A percentile compares a stretch with the other conserved stretches of the same genome.
Conservation (phyloP, 2,113 vertebrate genomes). For the Bagarius yarrelli region DNA sequence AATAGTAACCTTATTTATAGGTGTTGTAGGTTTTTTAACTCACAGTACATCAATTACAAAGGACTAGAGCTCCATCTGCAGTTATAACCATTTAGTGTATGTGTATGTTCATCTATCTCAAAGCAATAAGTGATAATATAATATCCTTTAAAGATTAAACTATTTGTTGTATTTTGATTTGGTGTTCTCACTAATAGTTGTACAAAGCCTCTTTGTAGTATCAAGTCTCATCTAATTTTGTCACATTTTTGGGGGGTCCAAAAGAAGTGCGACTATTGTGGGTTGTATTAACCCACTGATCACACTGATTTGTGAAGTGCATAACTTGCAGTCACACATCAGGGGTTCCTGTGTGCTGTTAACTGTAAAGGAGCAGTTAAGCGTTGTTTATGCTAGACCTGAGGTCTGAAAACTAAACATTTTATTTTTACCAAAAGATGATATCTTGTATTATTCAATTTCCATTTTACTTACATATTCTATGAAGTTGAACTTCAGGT, state of each 20-base stretch:
- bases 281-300: constrained; percentile 18
- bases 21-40: background rate
- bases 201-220: background rate
- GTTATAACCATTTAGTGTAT: constrained; percentile 1
- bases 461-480: too few species aligned
- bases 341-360: background rate
- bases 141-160: background rate
- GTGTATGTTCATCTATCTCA: background rate
- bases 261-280: background rate
- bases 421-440: background rate
- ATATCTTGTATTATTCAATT: background rate
- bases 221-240: background rate
- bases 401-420: background rate
- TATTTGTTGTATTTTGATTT: background rate
- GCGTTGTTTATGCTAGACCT: background rate
- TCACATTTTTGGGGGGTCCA: background rate
- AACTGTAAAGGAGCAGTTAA: background rate
- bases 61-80: background rate
- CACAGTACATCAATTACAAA: background rate
- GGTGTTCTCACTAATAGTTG: background rate
- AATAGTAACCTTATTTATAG: background rate
- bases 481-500: background rate
- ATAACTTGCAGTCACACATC: background rate
- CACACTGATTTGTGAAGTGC: background rate
- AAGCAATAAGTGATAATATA: constrained; percentile 20